Evolutionary conservation across 2,888 invertebrate genomes (phyloP), one percentile per base, ranked within the genome.

Genomic region (Nymphalis urticae): DNA sequence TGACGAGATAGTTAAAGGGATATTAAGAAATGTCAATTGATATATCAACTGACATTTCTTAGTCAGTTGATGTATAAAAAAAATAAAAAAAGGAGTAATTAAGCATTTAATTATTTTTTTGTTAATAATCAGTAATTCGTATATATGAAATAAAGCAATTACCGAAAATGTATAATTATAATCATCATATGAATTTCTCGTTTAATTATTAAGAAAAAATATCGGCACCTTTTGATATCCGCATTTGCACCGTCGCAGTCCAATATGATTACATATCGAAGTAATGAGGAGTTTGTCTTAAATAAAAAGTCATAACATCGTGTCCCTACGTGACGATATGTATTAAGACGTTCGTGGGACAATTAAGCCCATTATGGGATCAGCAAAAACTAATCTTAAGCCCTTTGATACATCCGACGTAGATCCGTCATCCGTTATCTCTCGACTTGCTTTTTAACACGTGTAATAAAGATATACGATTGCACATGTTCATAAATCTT

Each of bases 381-480:
- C n/a, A 6, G 63, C 66, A 71, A 71, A 71, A 71, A 71, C 69
- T 66, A 69, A 69, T 66, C 65, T 66, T 48, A 65, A 58, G 51
- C 69, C 68, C 69, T 71, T 68, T 71, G 71, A 71, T 66, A 63
- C 65, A 66, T 66, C 64, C 65, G 62, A 63, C 69, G 66, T 62
- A 36, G 65, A 67, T 71, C 65, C 63, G 48, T 63, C 63, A 60
- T 60, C 47, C 51, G 60, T 51, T 66, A 53, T 42, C 58, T 42
- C 19, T 19, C 21, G 13, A 27, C 21, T 27, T 19, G 27, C 19
- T 58, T 58, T 42, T 58, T 58, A 58, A 42, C 58, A 19, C 58
- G 58, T 58, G 19, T 58, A 32, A 56, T 56, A 42, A 58, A 58
- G n/a, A 42, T 42, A 58, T 58, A 58, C n/a, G 36, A 58, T 58